These are phyloP conservation scores for Pycnonotus jocosus DNA, from an alignment of 2,113 vertebrate species.

Conservation along the genomic window DNA sequence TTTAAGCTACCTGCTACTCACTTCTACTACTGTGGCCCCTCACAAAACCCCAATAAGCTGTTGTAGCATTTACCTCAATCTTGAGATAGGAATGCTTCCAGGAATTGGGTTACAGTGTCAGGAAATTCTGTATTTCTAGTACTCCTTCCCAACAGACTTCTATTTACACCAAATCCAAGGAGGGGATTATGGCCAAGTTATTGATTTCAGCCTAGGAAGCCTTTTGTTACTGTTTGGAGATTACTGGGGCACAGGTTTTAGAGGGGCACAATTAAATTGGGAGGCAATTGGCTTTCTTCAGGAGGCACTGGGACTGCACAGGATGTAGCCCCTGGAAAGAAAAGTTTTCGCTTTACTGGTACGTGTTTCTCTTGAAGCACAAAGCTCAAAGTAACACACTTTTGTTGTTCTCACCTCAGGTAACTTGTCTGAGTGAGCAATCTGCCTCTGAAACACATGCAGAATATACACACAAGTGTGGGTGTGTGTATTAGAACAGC, in stretches of 20 bases:
- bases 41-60: not conserved
- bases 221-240: conserved; percentile 4
- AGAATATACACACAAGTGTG: not conserved
- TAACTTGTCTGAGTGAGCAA: not conserved
- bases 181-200: conserved; percentile 2
- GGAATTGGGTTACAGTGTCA: conserved; percentile 37
- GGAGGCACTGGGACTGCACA: not conserved
- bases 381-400: not conserved
- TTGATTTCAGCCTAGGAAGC: conserved; percentile 34
- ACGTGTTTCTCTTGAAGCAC: not conserved
- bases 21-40: not conserved
- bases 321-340: not conserved
- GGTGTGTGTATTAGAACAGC: not conserved
- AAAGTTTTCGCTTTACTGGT: not conserved
- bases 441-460: not conserved
- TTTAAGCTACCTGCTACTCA: conserved; percentile 7
- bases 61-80: not conserved
- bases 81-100: conserved; percentile 46
- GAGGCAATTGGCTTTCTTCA: not conserved
- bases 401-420: not conserved
- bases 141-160: not conserved
- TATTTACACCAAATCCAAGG: conserved; percentile 34
- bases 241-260: not conserved
- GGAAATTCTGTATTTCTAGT: conserved; percentile 26
- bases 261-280: not conserved